Conservation (phyloP, 2,888 invertebrate genomes). For the Heliconius erato region DNA sequence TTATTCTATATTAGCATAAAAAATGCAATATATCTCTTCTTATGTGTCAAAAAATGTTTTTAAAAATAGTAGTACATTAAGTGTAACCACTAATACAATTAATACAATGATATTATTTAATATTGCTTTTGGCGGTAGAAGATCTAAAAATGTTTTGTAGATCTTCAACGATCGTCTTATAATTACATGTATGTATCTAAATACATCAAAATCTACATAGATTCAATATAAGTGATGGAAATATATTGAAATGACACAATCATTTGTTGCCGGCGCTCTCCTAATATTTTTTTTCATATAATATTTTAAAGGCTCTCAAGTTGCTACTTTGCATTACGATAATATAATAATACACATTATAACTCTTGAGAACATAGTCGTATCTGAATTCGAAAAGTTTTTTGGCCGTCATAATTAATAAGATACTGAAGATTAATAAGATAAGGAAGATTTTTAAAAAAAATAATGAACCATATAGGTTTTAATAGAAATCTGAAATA, state of each 20-base stretch:
- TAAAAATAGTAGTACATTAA: conserved; percentile 48
- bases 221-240: conserved; percentile 27
- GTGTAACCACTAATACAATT: conserved; percentile 32
- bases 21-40: conserved; percentile 25
- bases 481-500: background rate
- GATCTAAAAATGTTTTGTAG: conserved; percentile 58
- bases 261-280: conserved; percentile 72
- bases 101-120: conserved; percentile 61
- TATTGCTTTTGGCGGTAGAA: conserved; percentile 78
- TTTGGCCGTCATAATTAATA: background rate
- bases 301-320: conserved; percentile 77
- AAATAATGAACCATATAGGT: background rate
- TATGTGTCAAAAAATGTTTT: conserved; percentile 28
- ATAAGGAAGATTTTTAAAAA: background rate
- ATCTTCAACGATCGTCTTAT: conserved; percentile 38
- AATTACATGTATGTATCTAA: conserved; percentile 40
- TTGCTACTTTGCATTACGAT: conserved; percentile 79
- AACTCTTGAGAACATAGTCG: conserved; percentile 6
- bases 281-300: conserved; percentile 64
- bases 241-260: conserved; percentile 63
- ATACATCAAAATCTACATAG: conserved; percentile 43
- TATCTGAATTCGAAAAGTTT: background rate
- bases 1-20: conserved; percentile 17
- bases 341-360: conserved; percentile 61
- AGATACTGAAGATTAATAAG: background rate